Evolutionary conservation across 1,140 invertebrate species (phyloP).

Genomic region (Branchinecta lynchi): DNA sequence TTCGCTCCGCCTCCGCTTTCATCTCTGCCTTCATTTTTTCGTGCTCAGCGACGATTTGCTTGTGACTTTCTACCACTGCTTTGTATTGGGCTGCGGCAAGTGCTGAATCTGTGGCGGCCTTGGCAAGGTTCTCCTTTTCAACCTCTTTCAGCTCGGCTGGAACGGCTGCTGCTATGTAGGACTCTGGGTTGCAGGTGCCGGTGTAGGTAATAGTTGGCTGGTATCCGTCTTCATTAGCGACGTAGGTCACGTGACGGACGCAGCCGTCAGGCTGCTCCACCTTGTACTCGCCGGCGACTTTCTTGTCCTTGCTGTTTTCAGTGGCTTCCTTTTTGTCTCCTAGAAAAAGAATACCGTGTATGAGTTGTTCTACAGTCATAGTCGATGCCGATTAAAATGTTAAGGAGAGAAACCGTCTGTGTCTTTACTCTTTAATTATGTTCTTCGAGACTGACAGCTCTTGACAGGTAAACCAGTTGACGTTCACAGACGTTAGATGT

Average conservation of each 20-base stretch:
- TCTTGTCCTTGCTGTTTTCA: neutral
- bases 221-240: neutral
- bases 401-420: too few relatives aligned
- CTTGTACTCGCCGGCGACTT: neutral
- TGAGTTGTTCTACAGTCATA: too few relatives aligned
- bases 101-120: neutral
- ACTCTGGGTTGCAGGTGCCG: neutral
- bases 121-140: neutral
- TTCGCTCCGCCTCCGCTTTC: neutral
- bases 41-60: neutral
- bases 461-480: too few relatives aligned
- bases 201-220: slow-evolving; percentile 3
- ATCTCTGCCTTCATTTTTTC: neutral
- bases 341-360: neutral
- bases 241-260: neutral
- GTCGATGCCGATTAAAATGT: too few relatives aligned
- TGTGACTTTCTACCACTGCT: neutral
- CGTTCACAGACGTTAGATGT: too few relatives aligned
- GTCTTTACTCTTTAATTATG: too few relatives aligned
- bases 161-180: neutral
- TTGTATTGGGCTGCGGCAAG: neutral
- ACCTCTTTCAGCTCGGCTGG: neutral
- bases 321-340: neutral
- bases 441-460: too few relatives aligned
- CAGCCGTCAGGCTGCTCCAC: slow-evolving; percentile 10